Evolutionary conservation across 2,888 invertebrate genomes (phyloP), one percentile per base, ranked within the genome.

Genomic region (Esperia sulphurella): DNA sequence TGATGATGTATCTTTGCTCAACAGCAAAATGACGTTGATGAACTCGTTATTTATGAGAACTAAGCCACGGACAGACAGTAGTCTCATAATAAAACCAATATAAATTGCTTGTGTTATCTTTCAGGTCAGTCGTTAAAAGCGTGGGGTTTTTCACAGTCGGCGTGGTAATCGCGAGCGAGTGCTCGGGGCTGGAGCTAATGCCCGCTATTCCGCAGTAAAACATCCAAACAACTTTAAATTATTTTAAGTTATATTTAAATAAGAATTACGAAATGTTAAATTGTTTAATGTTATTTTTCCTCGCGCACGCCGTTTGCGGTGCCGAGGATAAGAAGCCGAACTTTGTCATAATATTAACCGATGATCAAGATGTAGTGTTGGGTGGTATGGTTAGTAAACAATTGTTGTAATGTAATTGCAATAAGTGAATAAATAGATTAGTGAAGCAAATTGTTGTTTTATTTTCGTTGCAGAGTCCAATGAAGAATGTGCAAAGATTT

Each of bases 351-450:
- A 89, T 97, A 58, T 67, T 97, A 45, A 95, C 95, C 0, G 97
- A 97, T 75, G 97, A 97, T 83, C 96, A 97, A 78, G 97, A 97
- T 88, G 83, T 92, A 3, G 82, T 91, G n/a, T 80, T 97, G 43
- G 93, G 94, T 72, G 94, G 96, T 45, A 91, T 96, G 92, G 95
- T 95, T 90, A 90, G 91, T 89, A 70, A 49, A 57, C 55, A 53
- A 43, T 55, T 49, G 48, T 58, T 55, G 55, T 59, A 57, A 58
- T 63, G 54, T 33, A 33, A n/a, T 39, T 39, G 14, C 10, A 9
- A 14, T 57, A 62, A 51, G 57, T 54, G 57, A 83, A 80, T 81
- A 80, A 81, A 79, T 82, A 71, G 55, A 57, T 68, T 74, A 69
- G 58, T 63, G 65, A 63, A 65, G 61, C 53, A 38, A 58, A 51